Base-by-base conservation (phyloP, 2,797 vertebrate species). In the Liparis tanakae region DNA sequence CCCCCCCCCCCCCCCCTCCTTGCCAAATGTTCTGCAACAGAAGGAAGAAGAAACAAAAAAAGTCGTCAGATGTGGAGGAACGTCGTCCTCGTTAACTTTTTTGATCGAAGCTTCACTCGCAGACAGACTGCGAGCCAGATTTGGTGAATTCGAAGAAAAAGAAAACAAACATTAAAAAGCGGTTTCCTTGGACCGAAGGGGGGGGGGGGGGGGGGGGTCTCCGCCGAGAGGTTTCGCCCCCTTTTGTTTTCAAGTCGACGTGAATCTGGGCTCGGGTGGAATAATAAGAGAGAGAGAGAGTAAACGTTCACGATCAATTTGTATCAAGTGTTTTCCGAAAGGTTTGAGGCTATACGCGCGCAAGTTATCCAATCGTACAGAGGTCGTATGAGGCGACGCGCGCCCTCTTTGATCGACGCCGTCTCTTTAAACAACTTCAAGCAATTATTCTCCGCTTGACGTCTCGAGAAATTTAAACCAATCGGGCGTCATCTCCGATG, bases 31-130 rank as follows among this genome's bases (percentile, higher is more conserved):
- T 61, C 66, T 55, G 44, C 75, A 66, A 25, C 39, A 44, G 63
- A 72, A 34, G 39, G 56, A 50, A 30, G 25, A 30, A 30, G 25
- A 30, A 30, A 30, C n/a, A n/a, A 30, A 30, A 62, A 67, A 60
- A 59, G 0, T 70, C 79, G 77, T 79, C 59, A 72, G 55, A 70
- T 54, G 70, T 34, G 44, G 65, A 61, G 54, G 59, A 70, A 59
- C 69, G 72, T 67, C 65, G 79, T 83, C 74, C 82, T 88, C 79
- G 82, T 88, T 87, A 88, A 83, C 83, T 78, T 82, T 66, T 10
- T 66, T 10, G 37, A 75, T 74, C 33, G 43, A 81, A 84, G 46
- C 67, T 48, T 53, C 44, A 10, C 48, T 33, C 57, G 46, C 80
- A 78, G 66, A 72, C 79, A 80, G 44, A 72, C 70, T 48, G 72